A percentile compares a stretch with the other conserved stretches of the same genome.
These are phyloP conservation scores for Arenaria interpres DNA, from an alignment of 2,113 vertebrate species.

Conservation along the genomic window DNA sequence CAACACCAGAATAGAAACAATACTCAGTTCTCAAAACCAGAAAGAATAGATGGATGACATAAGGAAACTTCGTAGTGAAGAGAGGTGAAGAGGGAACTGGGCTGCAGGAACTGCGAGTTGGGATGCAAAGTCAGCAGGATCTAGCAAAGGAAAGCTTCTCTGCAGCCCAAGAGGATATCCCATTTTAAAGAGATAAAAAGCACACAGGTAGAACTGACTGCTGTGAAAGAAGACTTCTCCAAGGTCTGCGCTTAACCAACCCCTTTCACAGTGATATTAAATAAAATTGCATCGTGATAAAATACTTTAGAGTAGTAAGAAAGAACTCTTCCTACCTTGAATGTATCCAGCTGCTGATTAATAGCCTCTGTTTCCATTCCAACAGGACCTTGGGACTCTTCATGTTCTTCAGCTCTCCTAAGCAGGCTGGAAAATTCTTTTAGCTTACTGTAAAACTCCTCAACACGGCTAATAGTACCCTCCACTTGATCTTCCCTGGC, in stretches of 20 bases:
- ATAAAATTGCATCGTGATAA: neutral
- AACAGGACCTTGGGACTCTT: conserved; percentile 90
- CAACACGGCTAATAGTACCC: conserved; percentile 76
- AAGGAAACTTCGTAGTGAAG: neutral
- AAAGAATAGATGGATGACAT: neutral
- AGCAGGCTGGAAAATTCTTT: conserved; percentile 79
- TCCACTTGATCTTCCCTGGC: conserved; percentile 84
- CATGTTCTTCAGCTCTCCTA: conserved; percentile 80
- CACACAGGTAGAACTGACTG: neutral
- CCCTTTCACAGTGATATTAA: neutral
- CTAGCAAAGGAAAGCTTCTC: neutral
- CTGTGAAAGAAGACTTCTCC: neutral
- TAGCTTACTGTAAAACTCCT: conserved; percentile 84
- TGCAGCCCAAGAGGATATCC: neutral
- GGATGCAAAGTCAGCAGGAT: neutral
- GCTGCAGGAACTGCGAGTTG: neutral
- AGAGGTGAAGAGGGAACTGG: neutral
- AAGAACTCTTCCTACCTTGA: conserved; percentile 85
- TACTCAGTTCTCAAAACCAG: neutral
- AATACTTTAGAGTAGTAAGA: neutral
- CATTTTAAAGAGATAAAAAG: neutral
- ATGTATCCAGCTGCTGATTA: conserved; percentile 90
- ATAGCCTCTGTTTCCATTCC: conserved; percentile 95
- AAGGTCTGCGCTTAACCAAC: neutral
- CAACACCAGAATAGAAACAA: neutral